Base-by-base conservation (phyloP, 2,888 invertebrate species). In the Amitus sp. region DNA sequence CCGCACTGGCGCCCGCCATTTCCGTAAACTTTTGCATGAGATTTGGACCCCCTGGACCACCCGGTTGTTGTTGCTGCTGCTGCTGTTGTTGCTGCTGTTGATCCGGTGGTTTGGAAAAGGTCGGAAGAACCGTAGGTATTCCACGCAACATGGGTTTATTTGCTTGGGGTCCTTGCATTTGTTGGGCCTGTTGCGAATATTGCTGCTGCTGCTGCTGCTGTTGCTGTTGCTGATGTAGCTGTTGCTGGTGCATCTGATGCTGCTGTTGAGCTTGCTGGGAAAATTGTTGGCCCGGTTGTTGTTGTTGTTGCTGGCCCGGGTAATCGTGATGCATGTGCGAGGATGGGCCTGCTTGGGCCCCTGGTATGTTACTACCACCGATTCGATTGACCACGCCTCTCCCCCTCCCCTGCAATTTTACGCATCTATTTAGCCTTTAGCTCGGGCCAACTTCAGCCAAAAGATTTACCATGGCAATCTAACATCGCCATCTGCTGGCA, bases 21-120 rank as follows among this genome's bases (percentile, higher is more conserved):
- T 94, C 94, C 74, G 92, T 89, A 81, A 94, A 89, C 84, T 94
- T 94, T 82, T 94, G 93, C 90, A 94, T 94, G 70, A 94, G 87
- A 83, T 93, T 94, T 59, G 91, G 91, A 79, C 78, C 85, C 20
- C 86, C n/a, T n/a, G n/a, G n/a, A n/a, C n/a, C 76, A 30, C 76
- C 82, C n/a, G 79, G 79, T 39, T 81, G 82, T 47, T 81, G 83
- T 30, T 82, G 83, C 52, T 82, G 83, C 71, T 84, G 85, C 62
- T 81, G 83, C 69, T 76, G 74, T 76, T 71, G 76, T 34, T 72
- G 74, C n/a, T 61, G 65, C 18, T 66, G 62, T 18, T 71, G 68
- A 28, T 65, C 54, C 43, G 71, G 72, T 6, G 65, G 47, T 5
- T 64, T 64, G 15, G 64, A 64, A 5, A 64, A 27, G 5, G 64